Percentiles rank a stretch among this genome's conserved stretches.
Evolutionary conservation across 1,140 invertebrate species (phyloP).

Genomic region (Dysdera silvatica): DNA sequence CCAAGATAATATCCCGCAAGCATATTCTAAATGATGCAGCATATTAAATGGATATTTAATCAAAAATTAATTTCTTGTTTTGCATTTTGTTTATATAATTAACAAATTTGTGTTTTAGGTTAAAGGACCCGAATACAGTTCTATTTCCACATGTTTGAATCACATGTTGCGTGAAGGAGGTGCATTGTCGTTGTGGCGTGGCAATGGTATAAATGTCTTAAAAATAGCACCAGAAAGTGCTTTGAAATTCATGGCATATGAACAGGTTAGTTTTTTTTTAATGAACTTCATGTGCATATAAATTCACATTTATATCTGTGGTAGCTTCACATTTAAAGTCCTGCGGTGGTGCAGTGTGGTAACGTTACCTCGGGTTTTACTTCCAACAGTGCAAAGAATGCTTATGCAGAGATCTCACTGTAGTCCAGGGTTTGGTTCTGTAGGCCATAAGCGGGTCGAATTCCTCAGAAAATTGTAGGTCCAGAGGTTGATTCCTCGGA

Average conservation of each 20-base stretch:
- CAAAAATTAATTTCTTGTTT: background rate
- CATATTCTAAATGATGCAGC: background rate
- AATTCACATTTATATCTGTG: too few species aligned
- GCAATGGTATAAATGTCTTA: conserved; percentile 96
- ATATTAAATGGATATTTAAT: background rate
- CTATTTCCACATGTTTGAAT: conserved; percentile 51
- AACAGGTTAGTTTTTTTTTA: conserved; percentile 51
- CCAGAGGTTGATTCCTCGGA: too few species aligned
- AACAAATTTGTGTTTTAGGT: conserved; percentile 33
- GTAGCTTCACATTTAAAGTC: too few species aligned
- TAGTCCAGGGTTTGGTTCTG: too few species aligned
- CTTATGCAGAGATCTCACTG: too few species aligned
- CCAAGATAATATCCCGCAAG: background rate
- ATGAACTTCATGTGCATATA: too few species aligned
- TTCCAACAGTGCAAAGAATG: too few species aligned
- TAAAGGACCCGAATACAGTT: conserved; percentile 41
- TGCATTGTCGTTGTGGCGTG: conserved; percentile 82
- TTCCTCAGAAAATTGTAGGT: too few species aligned
- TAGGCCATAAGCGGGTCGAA: too few species aligned
- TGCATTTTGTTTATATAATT: background rate
- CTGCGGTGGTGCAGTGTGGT: too few species aligned
- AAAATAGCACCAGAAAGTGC: conserved; percentile 98
- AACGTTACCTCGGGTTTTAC: too few species aligned
- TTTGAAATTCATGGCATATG: conserved; percentile 95
- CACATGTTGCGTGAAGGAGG: conserved; percentile 73